phyloP scores from a whole-genome alignment of 2,113 vertebrate species.

The Lepus americanus region DNA sequence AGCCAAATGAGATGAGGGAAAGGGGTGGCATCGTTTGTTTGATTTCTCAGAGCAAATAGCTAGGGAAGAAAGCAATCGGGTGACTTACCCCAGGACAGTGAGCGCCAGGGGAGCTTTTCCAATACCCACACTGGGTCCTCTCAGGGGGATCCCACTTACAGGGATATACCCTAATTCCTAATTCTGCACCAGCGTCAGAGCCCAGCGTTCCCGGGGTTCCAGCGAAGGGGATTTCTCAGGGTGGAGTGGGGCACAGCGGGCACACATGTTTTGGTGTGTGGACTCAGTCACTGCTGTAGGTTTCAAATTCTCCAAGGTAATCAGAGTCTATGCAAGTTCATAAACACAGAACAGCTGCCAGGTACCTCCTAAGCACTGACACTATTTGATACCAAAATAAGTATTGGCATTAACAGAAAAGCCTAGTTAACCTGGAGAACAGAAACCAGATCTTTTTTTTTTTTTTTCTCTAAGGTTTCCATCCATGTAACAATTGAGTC shows the following conservation, averaged over 20 bases:
- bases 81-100: not conserved
- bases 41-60: slow-evolving; percentile 47
- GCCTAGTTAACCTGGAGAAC: not conserved
- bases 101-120: not conserved
- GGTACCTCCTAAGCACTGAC: not conserved
- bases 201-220: not conserved
- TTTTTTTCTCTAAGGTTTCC: not conserved
- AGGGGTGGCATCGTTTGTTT: not conserved
- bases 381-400: slow-evolving; percentile 10
- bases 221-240: not conserved
- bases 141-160: not conserved
- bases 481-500: not conserved
- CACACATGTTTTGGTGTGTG: not conserved
- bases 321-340: not conserved
- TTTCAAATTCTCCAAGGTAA: slow-evolving; percentile 55
- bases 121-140: not conserved
- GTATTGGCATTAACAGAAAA: not conserved
- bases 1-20: not conserved
- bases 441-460: slow-evolving; percentile 4
- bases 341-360: slow-evolving; percentile 25
- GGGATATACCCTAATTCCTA: not conserved
- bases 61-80: not conserved
- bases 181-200: slow-evolving; percentile 7
- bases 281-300: slow-evolving; percentile 41
- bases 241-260: not conserved